phyloP scores from a whole-genome alignment of 2,113 vertebrate species.

The Platycercus adscitus region DNA sequence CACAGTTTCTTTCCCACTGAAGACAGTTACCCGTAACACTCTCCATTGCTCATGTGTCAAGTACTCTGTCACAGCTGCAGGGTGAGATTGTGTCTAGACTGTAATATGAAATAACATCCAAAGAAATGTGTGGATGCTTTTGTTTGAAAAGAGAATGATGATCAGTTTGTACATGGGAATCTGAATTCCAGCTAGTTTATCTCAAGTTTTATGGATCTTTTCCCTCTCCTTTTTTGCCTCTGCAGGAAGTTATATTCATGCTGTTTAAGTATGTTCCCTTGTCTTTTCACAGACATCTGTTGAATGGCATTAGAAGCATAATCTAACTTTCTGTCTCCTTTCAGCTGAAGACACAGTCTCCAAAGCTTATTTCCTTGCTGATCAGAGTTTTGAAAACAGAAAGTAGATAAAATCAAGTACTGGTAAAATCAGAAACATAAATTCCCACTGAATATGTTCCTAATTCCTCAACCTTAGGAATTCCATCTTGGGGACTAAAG shows the following conservation, averaged over 20 bases:
- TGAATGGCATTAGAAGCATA: background rate
- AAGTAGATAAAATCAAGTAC: background rate
- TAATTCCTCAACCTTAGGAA: background rate
- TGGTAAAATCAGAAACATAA: background rate
- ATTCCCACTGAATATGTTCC: background rate
- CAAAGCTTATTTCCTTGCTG: background rate
- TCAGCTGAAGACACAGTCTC: background rate
- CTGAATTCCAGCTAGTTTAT: background rate
- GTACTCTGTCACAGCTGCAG: background rate
- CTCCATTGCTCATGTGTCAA: background rate
- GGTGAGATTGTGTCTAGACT: background rate
- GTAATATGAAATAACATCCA: background rate
- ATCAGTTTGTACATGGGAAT: background rate
- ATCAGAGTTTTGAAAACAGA: background rate
- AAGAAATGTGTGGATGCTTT: background rate
- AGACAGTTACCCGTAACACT: background rate
- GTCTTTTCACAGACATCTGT: background rate
- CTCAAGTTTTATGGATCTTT: background rate
- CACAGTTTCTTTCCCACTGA: background rate
- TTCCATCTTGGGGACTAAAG: background rate
- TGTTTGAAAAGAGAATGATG: constrained; percentile 1
- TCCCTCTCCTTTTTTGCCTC: background rate
- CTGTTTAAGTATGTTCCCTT: background rate
- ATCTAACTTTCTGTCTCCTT: background rate
- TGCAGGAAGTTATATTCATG: background rate